Conservation (phyloP, 2,113 vertebrate genomes). For the Struthio camelus region DNA sequence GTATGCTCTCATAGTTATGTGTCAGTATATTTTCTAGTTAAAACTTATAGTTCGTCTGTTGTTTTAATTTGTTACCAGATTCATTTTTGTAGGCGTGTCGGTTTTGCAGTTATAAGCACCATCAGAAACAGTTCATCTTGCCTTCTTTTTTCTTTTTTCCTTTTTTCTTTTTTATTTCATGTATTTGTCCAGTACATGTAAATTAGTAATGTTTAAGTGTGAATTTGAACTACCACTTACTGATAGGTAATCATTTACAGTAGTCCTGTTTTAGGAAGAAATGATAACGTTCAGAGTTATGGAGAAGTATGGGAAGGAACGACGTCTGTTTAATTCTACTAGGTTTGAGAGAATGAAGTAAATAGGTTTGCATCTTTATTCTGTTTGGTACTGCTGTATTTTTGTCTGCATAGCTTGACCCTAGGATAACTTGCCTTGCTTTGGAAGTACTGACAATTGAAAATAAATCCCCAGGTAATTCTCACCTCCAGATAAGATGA, state of each 20-base stretch:
- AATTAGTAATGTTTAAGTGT: neutral
- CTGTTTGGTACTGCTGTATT: neutral
- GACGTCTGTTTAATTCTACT: neutral
- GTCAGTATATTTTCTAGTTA: neutral
- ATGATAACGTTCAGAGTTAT: neutral
- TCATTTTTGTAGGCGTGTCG: neutral
- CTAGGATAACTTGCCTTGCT: neutral
- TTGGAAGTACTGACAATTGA: neutral
- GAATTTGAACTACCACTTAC: neutral
- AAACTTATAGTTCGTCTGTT: neutral
- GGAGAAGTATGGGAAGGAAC: neutral
- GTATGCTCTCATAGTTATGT: neutral
- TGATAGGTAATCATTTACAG: neutral
- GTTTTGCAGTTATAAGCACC: neutral
- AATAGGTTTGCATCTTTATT: neutral
- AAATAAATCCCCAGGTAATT: neutral
- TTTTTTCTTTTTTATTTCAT: neutral
- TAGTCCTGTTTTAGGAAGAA: neutral
- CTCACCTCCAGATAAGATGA: neutral
- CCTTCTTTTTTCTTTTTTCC: neutral
- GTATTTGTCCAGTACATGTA: neutral
- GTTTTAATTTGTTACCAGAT: constrained; percentile 12
- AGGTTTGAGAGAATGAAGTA: neutral
- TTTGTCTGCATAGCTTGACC: neutral
- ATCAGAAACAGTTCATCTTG: neutral